phyloP scores from a whole-genome alignment of 2,797 vertebrate species.

The Enteromius viviparus region DNA sequence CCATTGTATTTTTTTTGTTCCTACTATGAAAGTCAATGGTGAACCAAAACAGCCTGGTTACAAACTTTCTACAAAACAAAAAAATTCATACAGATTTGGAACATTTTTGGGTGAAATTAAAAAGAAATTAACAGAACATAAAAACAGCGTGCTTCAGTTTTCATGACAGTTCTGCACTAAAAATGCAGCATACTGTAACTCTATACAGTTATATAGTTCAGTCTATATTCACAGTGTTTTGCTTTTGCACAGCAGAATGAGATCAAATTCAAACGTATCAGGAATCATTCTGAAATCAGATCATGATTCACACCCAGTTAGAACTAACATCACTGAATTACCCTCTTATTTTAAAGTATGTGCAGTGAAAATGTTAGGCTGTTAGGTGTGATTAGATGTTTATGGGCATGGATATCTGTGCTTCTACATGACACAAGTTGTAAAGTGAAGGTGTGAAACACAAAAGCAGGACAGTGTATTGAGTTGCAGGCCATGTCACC shows the following conservation, averaged over 20 bases:
- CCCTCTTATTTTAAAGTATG: background rate
- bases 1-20: no score
- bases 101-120: no score
- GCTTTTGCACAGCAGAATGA: background rate
- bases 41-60: no score
- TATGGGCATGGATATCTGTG: background rate
- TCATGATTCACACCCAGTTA: background rate
- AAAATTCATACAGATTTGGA: no score
- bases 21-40: no score
- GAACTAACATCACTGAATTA: background rate
- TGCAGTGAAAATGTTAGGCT: background rate
- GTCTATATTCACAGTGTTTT: background rate
- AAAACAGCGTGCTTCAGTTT: background rate
- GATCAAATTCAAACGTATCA: background rate
- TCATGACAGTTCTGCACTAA: background rate
- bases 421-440: background rate
- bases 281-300: background rate
- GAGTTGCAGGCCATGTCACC: conserved; percentile 18
- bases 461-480: conserved; percentile 44
- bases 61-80: no score
- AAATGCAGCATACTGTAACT: background rate
- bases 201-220: background rate
- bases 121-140: no score
- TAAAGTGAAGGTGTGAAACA: conserved; percentile 39
- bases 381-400: background rate